Conservation (phyloP, 1,140 invertebrate species). For the Penaeus japonicus region DNA sequence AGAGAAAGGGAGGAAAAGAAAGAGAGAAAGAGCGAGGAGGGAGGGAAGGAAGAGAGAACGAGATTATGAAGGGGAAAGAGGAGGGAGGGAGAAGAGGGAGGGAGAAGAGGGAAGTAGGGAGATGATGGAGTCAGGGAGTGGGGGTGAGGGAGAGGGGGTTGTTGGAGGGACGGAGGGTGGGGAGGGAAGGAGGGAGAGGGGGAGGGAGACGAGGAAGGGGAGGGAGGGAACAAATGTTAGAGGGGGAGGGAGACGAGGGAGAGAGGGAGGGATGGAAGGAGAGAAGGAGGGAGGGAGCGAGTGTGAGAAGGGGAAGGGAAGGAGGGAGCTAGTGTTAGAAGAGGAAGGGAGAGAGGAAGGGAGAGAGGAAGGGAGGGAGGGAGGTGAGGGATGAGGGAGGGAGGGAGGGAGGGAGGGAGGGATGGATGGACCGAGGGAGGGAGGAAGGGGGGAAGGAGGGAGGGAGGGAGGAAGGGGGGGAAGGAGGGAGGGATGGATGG, state of each 20-base stretch:
- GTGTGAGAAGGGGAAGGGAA: background rate
- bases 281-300: background rate
- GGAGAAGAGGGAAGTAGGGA: background rate
- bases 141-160: background rate
- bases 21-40: background rate
- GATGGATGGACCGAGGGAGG: background rate
- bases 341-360: background rate
- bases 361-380: background rate
- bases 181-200: background rate
- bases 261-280: background rate
- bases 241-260: background rate
- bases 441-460: background rate
- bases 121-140: background rate
- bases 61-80: background rate
- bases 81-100: background rate
- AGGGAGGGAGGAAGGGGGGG: no score
- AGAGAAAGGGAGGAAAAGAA: background rate
- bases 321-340: background rate
- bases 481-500: no score
- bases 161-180: background rate
- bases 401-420: background rate
- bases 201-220: background rate
- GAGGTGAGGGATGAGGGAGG: background rate
- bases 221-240: background rate
- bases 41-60: background rate